phyloP scores from a whole-genome alignment of 2,888 invertebrate genomes.

The Tetrapedia diversipes region DNA sequence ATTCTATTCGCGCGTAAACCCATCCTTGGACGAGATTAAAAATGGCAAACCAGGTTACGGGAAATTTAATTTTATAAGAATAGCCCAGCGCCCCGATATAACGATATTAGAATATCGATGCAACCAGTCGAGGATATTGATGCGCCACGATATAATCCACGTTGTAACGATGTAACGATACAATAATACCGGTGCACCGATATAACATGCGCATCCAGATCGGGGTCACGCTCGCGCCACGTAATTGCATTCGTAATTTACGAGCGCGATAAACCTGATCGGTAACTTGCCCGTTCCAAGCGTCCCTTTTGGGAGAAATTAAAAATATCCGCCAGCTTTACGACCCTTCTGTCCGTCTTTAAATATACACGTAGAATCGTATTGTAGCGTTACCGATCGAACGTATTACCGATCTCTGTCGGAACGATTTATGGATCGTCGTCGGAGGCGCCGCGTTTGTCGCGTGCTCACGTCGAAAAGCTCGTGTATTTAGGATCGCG shows the following conservation, averaged over 20 bases:
- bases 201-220: slow-evolving; percentile 6
- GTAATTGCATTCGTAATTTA: slow-evolving; percentile 29
- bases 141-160: slow-evolving; percentile 10
- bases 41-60: neutral
- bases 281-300: neutral
- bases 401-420: slow-evolving; percentile 4
- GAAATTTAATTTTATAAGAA: neutral
- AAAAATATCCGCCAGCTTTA: slow-evolving; percentile 1
- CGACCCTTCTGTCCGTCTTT: neutral
- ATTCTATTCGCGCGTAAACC: neutral
- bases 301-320: neutral
- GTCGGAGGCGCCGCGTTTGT: slow-evolving; percentile 20
- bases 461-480: slow-evolving; percentile 7
- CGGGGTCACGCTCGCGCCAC: slow-evolving; percentile 1
- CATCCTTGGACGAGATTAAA: neutral
- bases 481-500: neutral
- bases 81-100: neutral
- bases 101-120: slow-evolving; percentile 1
- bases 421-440: slow-evolving; percentile 23
- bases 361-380: too few relatives aligned
- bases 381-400: neutral
- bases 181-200: neutral
- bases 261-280: neutral
- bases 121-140: neutral
- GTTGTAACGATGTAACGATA: slow-evolving; percentile 7